A percentile compares a stretch with the other conserved stretches of the same genome.
Evolutionary conservation across 2,797 vertebrate genomes (phyloP).

Genomic region (Poeciliopsis turneri): DNA sequence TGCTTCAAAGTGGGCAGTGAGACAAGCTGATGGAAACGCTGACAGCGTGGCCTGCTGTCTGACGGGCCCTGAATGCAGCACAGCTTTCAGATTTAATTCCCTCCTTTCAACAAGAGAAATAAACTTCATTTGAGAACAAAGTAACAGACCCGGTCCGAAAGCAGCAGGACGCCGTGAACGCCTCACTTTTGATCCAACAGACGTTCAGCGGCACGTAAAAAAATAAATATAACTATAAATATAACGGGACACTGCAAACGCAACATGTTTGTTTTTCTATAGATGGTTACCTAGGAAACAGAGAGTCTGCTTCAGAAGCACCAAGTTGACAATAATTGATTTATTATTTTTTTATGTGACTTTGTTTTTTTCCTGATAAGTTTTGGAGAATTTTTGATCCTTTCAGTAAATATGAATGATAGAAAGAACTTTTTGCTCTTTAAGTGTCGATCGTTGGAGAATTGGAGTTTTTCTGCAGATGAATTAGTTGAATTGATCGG

Average conservation of each 20-base stretch:
- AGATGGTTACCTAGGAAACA: too few relatives aligned
- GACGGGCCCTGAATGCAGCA: too few relatives aligned
- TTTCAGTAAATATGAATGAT: not conserved
- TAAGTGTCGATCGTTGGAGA: not conserved
- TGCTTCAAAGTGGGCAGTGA: too few relatives aligned
- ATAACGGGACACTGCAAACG: not conserved
- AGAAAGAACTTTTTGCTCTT: not conserved
- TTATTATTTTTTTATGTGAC: not conserved
- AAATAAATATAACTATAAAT: too few relatives aligned
- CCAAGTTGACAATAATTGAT: not conserved
- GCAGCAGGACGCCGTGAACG: not conserved
- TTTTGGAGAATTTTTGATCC: not conserved
- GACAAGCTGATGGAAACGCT: too few relatives aligned
- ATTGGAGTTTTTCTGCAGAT: not conserved
- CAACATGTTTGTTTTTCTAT: not conserved
- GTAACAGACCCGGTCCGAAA: too few relatives aligned
- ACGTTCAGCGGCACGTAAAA: not conserved
- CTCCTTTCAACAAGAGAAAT: too few relatives aligned
- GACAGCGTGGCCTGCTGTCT: too few relatives aligned
- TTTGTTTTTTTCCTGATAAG: too few relatives aligned
- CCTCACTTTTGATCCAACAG: not conserved
- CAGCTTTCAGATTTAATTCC: too few relatives aligned
- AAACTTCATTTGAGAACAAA: too few relatives aligned
- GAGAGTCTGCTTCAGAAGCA: too few relatives aligned
- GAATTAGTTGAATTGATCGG: not conserved